Base-by-base conservation (phyloP, 2,888 invertebrate species). In the Trichopoda pennipes region DNA sequence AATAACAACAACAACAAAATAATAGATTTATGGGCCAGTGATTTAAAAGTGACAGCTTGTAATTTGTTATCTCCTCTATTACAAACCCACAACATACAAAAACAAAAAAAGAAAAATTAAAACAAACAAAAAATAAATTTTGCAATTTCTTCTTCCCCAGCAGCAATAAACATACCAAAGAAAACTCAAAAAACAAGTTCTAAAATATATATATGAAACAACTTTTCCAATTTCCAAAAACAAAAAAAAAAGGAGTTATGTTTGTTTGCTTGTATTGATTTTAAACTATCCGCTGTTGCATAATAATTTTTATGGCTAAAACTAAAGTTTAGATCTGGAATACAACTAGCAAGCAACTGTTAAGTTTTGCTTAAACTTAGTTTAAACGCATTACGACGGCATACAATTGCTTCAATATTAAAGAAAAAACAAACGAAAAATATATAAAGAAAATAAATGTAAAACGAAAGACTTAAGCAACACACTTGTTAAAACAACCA, bases 381-480 rank as follows among this genome's bases (percentile, higher is more conserved):
- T 51, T 58, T 51, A 44, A 80, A 80, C 75, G 75, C 74, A 80
- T 64, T 75, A 56, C 58, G 35, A 56, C 58, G 35, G 64, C 49
- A 70, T 69, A 44, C 80, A 63, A 69, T 60, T 72, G 63, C 51
- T 32, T 49, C 66, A 72, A 78, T 79, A 51, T 23, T 10, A 7
- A 3, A 12, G 42, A 19, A 58, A 1, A 4, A 47, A 68, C 56
- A 38, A 35, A n/a, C 19, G 12, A 9, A 44, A 1, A 51, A 49
- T 49, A 28, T 12, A 63, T n/a, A 49, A 63, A 7, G 8, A 49
- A 72, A 70, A 12, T 16, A 56, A n/a, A 38, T 7, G 32, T 10
- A 47, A 80, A 81, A 75, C 80, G 53, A 83, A 85, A 84, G 83
- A 84, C 81, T 83, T 82, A 66, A 83, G 83, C 81, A 84, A 85